Conservation (phyloP, 92 coral and sea anemone species). For the Blastomussa wellsi region DNA sequence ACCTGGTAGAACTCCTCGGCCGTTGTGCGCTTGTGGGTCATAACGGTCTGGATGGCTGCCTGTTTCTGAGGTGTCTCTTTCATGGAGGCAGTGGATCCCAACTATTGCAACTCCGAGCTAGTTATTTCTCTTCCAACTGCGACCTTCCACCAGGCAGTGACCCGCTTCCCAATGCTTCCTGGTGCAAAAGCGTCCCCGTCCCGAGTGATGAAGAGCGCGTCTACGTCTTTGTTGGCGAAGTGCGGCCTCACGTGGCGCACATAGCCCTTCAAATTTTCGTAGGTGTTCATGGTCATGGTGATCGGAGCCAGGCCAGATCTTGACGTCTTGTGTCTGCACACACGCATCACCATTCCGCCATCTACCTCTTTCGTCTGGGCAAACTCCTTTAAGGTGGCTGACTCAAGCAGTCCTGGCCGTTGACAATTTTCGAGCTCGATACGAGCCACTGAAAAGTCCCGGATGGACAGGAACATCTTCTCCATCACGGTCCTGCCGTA, state of each 20-base stretch:
- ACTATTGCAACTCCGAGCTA: too few relatives aligned
- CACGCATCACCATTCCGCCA: neutral
- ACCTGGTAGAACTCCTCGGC: too few relatives aligned
- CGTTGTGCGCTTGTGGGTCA: too few relatives aligned
- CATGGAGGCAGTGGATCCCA: too few relatives aligned
- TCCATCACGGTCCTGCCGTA: too few relatives aligned
- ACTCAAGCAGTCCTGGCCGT: neutral
- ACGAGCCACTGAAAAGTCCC: neutral
- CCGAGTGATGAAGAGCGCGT: neutral
- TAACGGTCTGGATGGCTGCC: too few relatives aligned
- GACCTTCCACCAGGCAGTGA: too few relatives aligned
- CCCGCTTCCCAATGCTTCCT: too few relatives aligned
- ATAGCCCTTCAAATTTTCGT: neutral
- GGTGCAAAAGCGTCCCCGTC: neutral
- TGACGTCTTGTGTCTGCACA: neutral
- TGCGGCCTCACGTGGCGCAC: neutral
- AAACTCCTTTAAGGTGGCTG: neutral
- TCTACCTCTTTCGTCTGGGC: neutral
- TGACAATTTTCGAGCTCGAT: neutral
- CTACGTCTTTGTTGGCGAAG: neutral
- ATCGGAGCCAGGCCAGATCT: conserved; percentile 15
- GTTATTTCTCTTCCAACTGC: too few relatives aligned
- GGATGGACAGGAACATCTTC: too few relatives aligned
- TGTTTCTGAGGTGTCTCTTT: too few relatives aligned
- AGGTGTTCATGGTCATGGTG: neutral